Percentiles rank a stretch among this genome's conserved stretches.
Evolutionary conservation across 2,888 invertebrate genomes (phyloP).

Genomic region (Biston stratarius): DNA sequence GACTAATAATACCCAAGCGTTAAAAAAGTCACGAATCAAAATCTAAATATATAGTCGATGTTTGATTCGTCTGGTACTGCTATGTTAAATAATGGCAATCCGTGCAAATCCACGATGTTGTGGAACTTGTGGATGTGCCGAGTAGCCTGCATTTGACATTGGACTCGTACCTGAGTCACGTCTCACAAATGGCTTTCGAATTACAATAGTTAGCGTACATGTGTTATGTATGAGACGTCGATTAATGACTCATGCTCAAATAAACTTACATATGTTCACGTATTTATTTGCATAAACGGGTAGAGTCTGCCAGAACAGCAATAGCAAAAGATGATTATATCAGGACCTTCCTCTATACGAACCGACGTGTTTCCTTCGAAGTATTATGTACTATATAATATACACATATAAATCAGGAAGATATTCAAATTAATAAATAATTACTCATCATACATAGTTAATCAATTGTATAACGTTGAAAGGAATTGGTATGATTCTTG

Average conservation of each 20-base stretch:
- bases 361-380: neutral
- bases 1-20: too few species aligned
- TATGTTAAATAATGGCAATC: neutral
- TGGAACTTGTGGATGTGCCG: constrained; percentile 11
- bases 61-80: neutral
- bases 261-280: constrained; percentile 33
- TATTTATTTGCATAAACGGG: constrained; percentile 30
- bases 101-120: constrained; percentile 11
- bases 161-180: constrained; percentile 37
- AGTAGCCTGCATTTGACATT: constrained; percentile 35
- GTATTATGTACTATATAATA: neutral
- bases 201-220: constrained; percentile 36
- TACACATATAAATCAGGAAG: neutral
- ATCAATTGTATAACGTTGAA: neutral
- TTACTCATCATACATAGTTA: neutral
- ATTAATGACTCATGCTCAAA: constrained; percentile 39
- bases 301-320: constrained; percentile 3
- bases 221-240: constrained; percentile 31
- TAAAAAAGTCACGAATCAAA: neutral
- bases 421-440: neutral
- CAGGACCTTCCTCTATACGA: constrained; percentile 15
- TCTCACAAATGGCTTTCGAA: constrained; percentile 35
- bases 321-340: constrained; percentile 4
- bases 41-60: neutral
- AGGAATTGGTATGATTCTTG: neutral